Base-by-base conservation (phyloP, 1,140 invertebrate species). In the Popillia japonica region DNA sequence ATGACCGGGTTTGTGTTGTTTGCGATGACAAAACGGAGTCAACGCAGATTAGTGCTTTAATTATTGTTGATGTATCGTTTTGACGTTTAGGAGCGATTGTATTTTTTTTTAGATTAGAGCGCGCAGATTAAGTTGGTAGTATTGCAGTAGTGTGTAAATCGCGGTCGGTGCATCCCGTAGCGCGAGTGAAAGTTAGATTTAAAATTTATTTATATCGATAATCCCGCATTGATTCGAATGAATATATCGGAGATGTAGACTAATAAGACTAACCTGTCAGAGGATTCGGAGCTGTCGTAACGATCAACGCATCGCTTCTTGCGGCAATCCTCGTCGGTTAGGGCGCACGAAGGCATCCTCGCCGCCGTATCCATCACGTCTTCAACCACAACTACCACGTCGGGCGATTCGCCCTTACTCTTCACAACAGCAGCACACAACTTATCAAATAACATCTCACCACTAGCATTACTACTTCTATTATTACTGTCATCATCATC, bases 251-350 rank as follows among this genome's bases (percentile, higher is more conserved):
- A 10, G 8, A 44, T 44, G 9, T 44, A 14, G 9, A 3, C 14
- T 55, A 55, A 55, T n/a, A n/a, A 55, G 17, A 74, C 89, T 90
- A 87, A 95, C 94, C 94, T 96, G 93, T 96, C 94, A 88, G 94
- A 95, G 86, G 94, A 95, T 88, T 95, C 94, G 83, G 94, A 95
- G 87, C 94, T 95, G 90, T 96, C 94, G 90, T 94, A 95, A 90
- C 94, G 90, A 91, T 95, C 94, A 84, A 93, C 89, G 88, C 94
- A 95, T 87, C 94, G 90, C 87, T 94, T 95, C 89, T 94, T 95
- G 86, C 93, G 91, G 85, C 90, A 92, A 79, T 90, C 89, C 59
- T 87, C 88, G 77, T 88, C 88, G 61, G 83, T 44, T 14, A 76
- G 14, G 4, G 34, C 41, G 48, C 78, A 78, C 76, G 85, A 83